Percentiles rank a stretch among this genome's conserved stretches.
phyloP scores from a whole-genome alignment of 2,113 vertebrate species.

The Bagarius yarrelli region DNA sequence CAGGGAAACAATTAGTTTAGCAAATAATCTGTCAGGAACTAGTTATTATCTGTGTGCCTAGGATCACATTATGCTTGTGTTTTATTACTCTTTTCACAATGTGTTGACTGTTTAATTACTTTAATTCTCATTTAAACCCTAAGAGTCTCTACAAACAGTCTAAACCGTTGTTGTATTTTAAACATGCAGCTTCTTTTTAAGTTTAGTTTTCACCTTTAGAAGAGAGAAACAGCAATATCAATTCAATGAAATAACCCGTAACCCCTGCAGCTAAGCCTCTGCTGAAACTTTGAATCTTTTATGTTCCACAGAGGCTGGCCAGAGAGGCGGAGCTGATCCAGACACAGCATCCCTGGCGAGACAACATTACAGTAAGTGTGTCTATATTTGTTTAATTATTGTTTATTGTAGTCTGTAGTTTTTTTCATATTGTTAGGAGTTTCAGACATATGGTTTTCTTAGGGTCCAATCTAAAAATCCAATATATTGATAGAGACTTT shows the following conservation, averaged over 20 bases:
- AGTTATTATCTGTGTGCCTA: constrained; percentile 1
- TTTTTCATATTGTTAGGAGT: background rate
- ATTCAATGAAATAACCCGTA: constrained; percentile 3
- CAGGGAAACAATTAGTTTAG: constrained; percentile 21
- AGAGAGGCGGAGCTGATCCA: constrained; percentile 90
- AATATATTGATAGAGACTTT: no score
- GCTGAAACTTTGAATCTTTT: constrained; percentile 52
- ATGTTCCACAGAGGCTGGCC: constrained; percentile 80
- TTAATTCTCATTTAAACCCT: constrained; percentile 14
- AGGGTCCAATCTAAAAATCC: no score
- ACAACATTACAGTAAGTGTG: constrained; percentile 87
- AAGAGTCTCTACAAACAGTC: background rate
- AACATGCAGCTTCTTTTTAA: background rate
- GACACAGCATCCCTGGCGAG: constrained; percentile 90
- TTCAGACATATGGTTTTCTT: no score
- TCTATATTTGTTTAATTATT: background rate
- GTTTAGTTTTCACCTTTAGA: background rate
- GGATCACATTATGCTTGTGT: constrained; percentile 16
- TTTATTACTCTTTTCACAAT: constrained; percentile 8
- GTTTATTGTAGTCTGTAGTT: background rate
- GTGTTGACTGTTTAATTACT: constrained; percentile 17
- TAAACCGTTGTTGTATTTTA: background rate
- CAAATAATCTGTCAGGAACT: constrained; percentile 25
- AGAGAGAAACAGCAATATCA: background rate
- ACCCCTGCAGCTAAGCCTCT: constrained; percentile 32